Evolutionary conservation across 2,888 invertebrate genomes (phyloP).

Genomic region (Lepetodrilus schrolli): DNA sequence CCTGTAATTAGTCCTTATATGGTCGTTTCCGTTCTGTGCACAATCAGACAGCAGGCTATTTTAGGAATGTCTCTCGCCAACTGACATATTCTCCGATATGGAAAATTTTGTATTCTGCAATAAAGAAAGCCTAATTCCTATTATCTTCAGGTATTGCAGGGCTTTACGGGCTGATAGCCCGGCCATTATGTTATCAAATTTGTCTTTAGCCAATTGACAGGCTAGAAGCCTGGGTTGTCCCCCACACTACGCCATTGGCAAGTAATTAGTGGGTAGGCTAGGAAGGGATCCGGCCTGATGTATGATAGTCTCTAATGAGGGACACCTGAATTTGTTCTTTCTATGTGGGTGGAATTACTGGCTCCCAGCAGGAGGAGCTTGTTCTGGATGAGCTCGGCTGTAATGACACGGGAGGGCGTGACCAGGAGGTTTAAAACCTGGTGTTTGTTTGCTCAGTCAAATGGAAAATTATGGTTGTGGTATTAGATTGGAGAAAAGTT

Average conservation of each 20-base stretch:
- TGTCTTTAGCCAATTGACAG: not conserved
- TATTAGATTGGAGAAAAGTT: slow-evolving; percentile 22
- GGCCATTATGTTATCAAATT: slow-evolving; percentile 15
- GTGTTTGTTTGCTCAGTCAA: slow-evolving; percentile 15
- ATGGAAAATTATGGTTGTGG: slow-evolving; percentile 14
- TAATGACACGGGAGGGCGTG: not conserved
- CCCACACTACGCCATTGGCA: not conserved
- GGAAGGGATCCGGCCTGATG: not conserved
- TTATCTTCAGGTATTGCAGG: not conserved
- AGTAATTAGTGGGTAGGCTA: not conserved
- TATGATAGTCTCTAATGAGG: slow-evolving; percentile 12
- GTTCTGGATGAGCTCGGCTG: not conserved
- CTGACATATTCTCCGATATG: not conserved
- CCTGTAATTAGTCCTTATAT: slow-evolving; percentile 7
- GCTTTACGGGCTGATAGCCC: not conserved
- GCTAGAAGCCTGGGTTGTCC: not conserved
- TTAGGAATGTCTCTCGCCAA: not conserved
- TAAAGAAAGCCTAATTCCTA: not conserved
- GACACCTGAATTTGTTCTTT: slow-evolving; percentile 12
- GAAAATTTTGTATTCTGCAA: not conserved
- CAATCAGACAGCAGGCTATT: not conserved
- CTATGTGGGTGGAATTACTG: not conserved
- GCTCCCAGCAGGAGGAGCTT: not conserved
- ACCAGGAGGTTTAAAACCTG: not conserved
- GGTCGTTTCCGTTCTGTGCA: not conserved